phyloP scores from a whole-genome alignment of 2,888 invertebrate species.

The Apodemia duryi region DNA sequence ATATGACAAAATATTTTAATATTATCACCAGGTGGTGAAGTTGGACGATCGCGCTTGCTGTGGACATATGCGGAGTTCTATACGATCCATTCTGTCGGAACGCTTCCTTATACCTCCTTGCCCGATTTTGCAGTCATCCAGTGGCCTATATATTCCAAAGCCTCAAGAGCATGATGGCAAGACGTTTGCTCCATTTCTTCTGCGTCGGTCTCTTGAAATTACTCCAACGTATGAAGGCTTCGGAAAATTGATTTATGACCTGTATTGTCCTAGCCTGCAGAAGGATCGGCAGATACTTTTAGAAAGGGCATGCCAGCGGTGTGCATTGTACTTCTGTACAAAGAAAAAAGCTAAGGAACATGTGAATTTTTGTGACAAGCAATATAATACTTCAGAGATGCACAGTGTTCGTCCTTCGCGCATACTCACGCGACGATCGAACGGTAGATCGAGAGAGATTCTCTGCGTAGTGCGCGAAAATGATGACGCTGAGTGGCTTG shows the following conservation, averaged over 20 bases:
- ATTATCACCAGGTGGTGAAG: slow-evolving; percentile 3
- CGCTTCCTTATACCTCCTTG: too few relatives aligned
- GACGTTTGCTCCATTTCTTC: not conserved
- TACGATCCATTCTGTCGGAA: not conserved
- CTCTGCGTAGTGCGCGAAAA: slow-evolving; percentile 28
- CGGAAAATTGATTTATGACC: not conserved
- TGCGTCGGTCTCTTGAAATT: not conserved
- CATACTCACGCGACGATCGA: slow-evolving; percentile 23
- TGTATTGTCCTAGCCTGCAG: not conserved
- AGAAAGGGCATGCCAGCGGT: not conserved
- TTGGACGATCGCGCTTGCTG: not conserved
- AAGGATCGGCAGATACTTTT: not conserved
- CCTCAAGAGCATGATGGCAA: too few relatives aligned
- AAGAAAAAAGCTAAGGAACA: slow-evolving; percentile 27
- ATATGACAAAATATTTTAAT: not conserved
- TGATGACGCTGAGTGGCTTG: slow-evolving; percentile 29
- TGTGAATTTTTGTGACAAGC: slow-evolving; percentile 26
- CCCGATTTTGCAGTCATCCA: too few relatives aligned
- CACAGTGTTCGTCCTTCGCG: slow-evolving; percentile 22
- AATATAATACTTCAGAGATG: slow-evolving; percentile 26
- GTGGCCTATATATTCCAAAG: too few relatives aligned
- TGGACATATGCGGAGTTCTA: not conserved
- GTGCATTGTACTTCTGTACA: slow-evolving; percentile 19
- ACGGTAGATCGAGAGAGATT: slow-evolving; percentile 25
- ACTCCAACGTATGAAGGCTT: slow-evolving; percentile 1